A percentile compares a stretch with the other conserved stretches of the same genome.
phyloP scores from a whole-genome alignment of 2,888 invertebrate genomes.

The Amphipyra tragopoginis region DNA sequence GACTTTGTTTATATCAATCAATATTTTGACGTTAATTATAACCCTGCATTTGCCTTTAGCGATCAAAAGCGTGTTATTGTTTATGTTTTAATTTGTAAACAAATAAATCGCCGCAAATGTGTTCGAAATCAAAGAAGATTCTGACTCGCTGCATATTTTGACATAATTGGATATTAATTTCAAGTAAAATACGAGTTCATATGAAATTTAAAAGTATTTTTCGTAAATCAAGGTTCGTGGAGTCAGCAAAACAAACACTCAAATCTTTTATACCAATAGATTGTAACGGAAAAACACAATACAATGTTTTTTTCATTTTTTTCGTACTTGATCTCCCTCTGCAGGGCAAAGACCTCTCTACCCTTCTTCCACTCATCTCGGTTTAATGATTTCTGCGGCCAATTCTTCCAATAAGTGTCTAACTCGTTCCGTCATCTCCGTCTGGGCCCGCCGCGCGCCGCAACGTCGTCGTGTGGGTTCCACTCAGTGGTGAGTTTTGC shows the following conservation, averaged over 20 bases:
- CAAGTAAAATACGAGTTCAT: background rate
- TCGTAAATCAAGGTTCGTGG: background rate
- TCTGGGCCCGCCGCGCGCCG: too few relatives aligned
- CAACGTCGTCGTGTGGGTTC: too few relatives aligned
- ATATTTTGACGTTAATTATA: constrained; percentile 5
- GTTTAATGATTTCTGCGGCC: too few relatives aligned
- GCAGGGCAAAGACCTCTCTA: too few relatives aligned
- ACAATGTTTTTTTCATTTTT: too few relatives aligned
- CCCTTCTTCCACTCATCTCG: too few relatives aligned
- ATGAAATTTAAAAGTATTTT: background rate
- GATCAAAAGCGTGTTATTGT: constrained; percentile 6
- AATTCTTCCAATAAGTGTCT: too few relatives aligned
- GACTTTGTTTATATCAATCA: background rate
- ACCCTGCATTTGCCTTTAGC: background rate
- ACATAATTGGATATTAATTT: constrained; percentile 22
- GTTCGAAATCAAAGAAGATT: constrained; percentile 13
- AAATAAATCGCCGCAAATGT: constrained; percentile 6
- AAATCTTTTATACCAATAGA: too few relatives aligned
- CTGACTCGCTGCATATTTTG: background rate
- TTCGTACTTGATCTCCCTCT: too few relatives aligned
- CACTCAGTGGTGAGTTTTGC: too few relatives aligned
- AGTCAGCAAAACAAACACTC: background rate
- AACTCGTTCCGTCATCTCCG: too few relatives aligned
- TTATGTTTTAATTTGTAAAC: constrained; percentile 8
- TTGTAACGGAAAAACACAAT: too few relatives aligned